Base-by-base conservation (phyloP, 2,113 vertebrate genomes). In the Pseudorectes ferrugineus region DNA sequence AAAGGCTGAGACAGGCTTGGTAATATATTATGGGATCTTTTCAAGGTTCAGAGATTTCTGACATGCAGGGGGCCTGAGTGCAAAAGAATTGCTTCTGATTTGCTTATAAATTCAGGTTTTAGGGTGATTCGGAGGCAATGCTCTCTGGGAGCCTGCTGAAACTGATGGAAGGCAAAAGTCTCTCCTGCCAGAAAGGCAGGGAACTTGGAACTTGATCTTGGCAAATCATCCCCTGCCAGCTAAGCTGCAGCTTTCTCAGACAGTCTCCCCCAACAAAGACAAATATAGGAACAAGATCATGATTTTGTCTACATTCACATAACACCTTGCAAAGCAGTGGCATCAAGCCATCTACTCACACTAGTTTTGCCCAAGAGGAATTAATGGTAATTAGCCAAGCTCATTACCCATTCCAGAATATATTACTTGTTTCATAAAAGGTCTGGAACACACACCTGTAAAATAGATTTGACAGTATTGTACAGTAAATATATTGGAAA, bases 151-250 rank as follows among this genome's bases (percentile, higher is more conserved):
- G 15, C 28, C 65, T 48, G 48, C 20, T 90, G 79, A 80, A 93
- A 90, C 81, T 78, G 85, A 93, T 76, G 74, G 77, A 89, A 92
- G 63, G 84, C 58, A 82, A 78, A 86, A 85, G 78, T 43, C 17
- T 70, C 55, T 66, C 59, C 87, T 55, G 86, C 73, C 92, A 96
- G 73, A 70, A 43, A 94, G 40, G 66, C 80, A 91, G 57, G 42
- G 84, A 93, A 80, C 86, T 96, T 96, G 94, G 94, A 97, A 88
- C 73, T 57, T 95, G 82, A 88, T 84, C 83, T 70, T 96, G 94
- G 94, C 94, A 96, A 91, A 85, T 79, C 90, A 88, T 78, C 31
- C 48, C 42, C 70, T 92, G 90, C 79, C 85, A 96, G 88, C 82
- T 13, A 3, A 95, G 79, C 72, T 90, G 79, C 76, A 95, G 88